These are phyloP conservation scores for Scelioninae gen. 1 DNA, from an alignment of 2,888 invertebrate species.

Conservation along the genomic window DNA sequence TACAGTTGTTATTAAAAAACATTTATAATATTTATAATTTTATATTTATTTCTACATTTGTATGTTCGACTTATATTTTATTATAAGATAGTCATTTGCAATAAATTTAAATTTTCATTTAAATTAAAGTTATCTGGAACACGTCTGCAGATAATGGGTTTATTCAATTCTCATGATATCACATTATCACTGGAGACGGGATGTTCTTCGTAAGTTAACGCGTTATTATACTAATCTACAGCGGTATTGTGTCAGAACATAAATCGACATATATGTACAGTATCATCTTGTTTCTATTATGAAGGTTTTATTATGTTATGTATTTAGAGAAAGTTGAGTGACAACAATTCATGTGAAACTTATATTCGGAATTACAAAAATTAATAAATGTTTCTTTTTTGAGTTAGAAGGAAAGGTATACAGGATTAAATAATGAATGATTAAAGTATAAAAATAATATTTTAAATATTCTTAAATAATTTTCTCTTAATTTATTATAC, in stretches of 20 bases:
- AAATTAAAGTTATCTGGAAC: neutral
- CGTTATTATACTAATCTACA: constrained; percentile 22
- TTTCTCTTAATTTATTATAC: too few species aligned
- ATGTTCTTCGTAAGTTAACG: constrained; percentile 14
- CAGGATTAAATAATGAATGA: too few species aligned
- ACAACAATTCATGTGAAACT: constrained; percentile 15
- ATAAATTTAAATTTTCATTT: neutral
- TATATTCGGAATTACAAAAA: neutral
- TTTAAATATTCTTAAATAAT: too few species aligned
- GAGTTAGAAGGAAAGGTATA: too few species aligned
- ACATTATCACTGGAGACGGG: constrained; percentile 21
- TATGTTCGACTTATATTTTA: neutral
- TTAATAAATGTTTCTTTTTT: too few species aligned
- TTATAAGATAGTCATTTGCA: neutral
- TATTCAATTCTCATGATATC: constrained; percentile 27
- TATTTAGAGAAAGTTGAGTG: constrained; percentile 1
- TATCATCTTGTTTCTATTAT: neutral
- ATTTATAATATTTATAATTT: too few species aligned
- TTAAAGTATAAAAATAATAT: too few species aligned
- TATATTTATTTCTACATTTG: too few species aligned
- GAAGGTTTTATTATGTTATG: constrained; percentile 8
- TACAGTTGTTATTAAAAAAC: too few species aligned
- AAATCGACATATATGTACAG: constrained; percentile 4
- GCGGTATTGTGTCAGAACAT: constrained; percentile 17
- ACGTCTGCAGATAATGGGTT: constrained; percentile 22